A percentile compares a stretch with the other conserved stretches of the same genome.
Conservation (phyloP, 2,113 vertebrate genomes). For the Coregonus clupeaformis region DNA sequence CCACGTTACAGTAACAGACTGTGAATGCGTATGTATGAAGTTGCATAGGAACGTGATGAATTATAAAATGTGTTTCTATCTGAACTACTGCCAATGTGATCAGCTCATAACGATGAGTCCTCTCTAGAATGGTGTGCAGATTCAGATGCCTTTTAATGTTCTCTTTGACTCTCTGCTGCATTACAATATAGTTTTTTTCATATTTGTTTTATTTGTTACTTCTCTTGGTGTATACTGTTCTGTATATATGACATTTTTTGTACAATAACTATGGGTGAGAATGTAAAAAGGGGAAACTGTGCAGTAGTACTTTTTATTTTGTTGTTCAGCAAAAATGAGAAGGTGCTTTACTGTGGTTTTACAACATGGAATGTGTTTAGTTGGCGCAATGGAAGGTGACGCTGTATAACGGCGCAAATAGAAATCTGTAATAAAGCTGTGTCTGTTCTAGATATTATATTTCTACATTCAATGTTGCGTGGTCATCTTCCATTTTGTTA, state of each 20-base stretch:
- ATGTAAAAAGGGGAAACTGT: conserved; percentile 65
- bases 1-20: not conserved
- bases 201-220: conserved; percentile 47
- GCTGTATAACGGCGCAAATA: conserved; percentile 28
- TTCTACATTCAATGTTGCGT: conserved; percentile 37
- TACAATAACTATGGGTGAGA: conserved; percentile 70
- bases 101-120: conserved; percentile 15
- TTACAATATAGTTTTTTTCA: not conserved
- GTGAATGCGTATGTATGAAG: not conserved
- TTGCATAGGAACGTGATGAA: not conserved
- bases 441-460: not conserved
- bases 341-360: conserved; percentile 74
- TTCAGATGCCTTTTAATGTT: conserved; percentile 62
- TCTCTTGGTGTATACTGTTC: conserved; percentile 65
- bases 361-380: conserved; percentile 61
- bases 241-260: conserved; percentile 74
- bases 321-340: conserved; percentile 68
- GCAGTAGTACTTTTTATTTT: conserved; percentile 69
- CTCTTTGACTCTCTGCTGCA: conserved; percentile 49
- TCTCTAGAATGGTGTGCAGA: conserved; percentile 23
- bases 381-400: conserved; percentile 54
- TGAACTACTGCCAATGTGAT: conserved; percentile 35
- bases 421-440: not conserved
- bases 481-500: conserved; percentile 44
- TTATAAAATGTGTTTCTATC: conserved; percentile 24